Conservation (phyloP, 2,113 vertebrate species). For the Gallinago jamesoni region DNA sequence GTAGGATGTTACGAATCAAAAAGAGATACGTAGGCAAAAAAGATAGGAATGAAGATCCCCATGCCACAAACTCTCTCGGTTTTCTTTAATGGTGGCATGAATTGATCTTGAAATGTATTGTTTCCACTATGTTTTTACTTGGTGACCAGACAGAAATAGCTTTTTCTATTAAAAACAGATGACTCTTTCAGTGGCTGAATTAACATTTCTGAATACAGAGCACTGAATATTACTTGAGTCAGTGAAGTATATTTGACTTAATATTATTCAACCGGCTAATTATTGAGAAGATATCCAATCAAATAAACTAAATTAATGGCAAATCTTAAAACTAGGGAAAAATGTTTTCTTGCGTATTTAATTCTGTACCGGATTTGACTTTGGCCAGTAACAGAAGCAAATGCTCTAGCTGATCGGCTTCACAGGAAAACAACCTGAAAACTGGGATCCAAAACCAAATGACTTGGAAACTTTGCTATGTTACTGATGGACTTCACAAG, state of each 20-base stretch:
- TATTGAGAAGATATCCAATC: neutral
- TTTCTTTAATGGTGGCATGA: neutral
- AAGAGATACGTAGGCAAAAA: neutral
- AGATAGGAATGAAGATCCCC: neutral
- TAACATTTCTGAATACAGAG: neutral
- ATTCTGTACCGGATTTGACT: neutral
- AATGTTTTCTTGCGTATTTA: neutral
- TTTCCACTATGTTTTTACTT: neutral
- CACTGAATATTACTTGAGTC: neutral
- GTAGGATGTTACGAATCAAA: neutral
- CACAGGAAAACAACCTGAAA: neutral
- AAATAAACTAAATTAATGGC: neutral
- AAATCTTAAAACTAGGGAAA: neutral
- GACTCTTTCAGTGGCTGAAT: neutral
- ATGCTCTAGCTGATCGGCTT: neutral
- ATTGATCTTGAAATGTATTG: neutral
- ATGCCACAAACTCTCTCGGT: neutral
- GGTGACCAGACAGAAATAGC: neutral
- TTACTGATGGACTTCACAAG: neutral
- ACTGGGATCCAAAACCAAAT: neutral
- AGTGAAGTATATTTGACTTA: neutral
- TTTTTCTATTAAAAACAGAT: neutral
- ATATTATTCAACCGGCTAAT: neutral
- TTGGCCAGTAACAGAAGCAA: neutral
- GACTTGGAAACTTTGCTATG: neutral